Evolutionary conservation across 2,113 vertebrate genomes (phyloP).

Genomic region (Tympanuchus pallidicinctus): DNA sequence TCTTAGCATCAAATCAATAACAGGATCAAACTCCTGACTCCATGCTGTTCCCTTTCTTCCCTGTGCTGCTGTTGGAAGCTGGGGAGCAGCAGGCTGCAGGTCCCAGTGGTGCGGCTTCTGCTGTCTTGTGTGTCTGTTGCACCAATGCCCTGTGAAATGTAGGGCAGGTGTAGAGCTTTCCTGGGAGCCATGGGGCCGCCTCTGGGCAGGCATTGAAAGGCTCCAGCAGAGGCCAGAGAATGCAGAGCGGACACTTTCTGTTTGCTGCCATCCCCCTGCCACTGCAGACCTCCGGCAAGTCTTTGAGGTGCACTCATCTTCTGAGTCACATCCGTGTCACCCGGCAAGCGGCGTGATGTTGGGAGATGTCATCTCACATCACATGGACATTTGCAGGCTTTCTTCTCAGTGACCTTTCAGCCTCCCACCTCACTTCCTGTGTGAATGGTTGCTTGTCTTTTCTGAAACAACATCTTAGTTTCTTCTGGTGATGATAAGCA

Average conservation of each 20-base stretch:
- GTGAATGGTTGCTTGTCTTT: not conserved
- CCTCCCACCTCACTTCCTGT: not conserved
- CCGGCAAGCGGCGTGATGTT: not conserved
- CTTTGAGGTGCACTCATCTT: not conserved
- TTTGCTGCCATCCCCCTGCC: not conserved
- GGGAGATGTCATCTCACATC: not conserved
- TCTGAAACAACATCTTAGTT: not conserved
- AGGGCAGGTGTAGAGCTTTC: not conserved
- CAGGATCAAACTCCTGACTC: not conserved
- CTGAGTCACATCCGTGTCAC: slow-evolving; percentile 25
- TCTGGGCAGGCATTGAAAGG: rapidly evolving
- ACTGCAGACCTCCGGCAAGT: not conserved
- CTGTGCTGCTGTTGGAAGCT: not conserved
- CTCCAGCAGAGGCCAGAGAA: not conserved
- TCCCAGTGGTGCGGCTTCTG: not conserved
- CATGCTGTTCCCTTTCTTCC: not conserved
- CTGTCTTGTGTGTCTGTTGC: not conserved
- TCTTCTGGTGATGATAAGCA: not conserved
- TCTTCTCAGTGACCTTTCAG: not conserved
- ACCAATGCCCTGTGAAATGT: not conserved
- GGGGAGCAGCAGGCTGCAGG: not conserved
- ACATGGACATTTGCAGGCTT: rapidly evolving
- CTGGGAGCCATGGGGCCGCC: rapidly evolving
- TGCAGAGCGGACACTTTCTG: not conserved
- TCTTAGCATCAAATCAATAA: not conserved